phyloP scores from a whole-genome alignment of 2,113 vertebrate genomes.

The Cephalopterus ornatus region DNA sequence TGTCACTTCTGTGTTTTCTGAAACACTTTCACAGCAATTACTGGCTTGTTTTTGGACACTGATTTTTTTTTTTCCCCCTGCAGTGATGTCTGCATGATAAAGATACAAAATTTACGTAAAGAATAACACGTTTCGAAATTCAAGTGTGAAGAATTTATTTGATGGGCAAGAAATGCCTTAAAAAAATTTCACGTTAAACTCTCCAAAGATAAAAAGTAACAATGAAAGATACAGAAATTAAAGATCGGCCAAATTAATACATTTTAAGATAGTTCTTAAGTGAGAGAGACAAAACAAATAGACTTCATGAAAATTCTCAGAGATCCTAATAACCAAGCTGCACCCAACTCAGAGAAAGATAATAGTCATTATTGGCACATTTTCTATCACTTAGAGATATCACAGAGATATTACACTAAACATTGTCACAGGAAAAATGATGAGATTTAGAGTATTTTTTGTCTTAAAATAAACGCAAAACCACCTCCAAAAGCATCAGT shows the following conservation, averaged over 20 bases:
- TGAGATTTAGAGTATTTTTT: not conserved
- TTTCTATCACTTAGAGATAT: not conserved
- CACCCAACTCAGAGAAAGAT: not conserved
- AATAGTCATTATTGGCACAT: not conserved
- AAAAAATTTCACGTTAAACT: not conserved
- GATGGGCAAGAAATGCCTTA: not conserved
- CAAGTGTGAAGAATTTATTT: not conserved
- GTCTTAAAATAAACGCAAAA: not conserved
- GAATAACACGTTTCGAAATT: not conserved
- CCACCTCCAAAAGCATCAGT: not conserved
- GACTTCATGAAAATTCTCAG: not conserved
- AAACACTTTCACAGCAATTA: not conserved
- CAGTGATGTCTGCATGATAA: not conserved
- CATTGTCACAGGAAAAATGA: not conserved
- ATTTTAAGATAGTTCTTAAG: not conserved
- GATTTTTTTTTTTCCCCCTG: not conserved
- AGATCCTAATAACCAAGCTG: not conserved
- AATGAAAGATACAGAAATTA: not conserved
- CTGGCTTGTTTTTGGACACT: not conserved
- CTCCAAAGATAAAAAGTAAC: not conserved
- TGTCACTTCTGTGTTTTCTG: not conserved
- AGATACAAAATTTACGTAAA: not conserved
- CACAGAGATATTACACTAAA: not conserved
- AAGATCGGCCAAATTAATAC: not conserved
- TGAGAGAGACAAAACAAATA: not conserved